A percentile compares a stretch with the other conserved stretches of the same genome.
Conservation (phyloP, 2,888 invertebrate species). For the Bedellia somnulentella region DNA sequence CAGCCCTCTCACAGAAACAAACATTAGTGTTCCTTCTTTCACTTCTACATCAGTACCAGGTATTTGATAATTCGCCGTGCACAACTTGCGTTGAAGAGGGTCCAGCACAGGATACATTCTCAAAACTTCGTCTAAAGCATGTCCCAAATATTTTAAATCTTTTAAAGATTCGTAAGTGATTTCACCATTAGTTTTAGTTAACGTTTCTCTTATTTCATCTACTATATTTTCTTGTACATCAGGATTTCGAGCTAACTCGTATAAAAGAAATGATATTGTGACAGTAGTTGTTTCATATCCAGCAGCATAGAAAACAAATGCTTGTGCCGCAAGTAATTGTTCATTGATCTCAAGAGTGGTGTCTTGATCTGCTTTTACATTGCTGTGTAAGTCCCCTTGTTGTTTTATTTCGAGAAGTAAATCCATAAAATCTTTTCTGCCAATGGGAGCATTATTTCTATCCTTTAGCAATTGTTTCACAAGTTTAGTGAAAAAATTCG, state of each 20-base stretch:
- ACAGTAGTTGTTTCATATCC: slow-evolving; percentile 21
- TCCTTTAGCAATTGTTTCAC: slow-evolving; percentile 7
- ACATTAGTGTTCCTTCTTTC: slow-evolving; percentile 15
- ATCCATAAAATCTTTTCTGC: slow-evolving; percentile 10
- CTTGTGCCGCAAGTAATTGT: slow-evolving; percentile 10
- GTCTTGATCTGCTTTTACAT: neutral
- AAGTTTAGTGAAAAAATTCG: no score
- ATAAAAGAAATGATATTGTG: slow-evolving; percentile 15
- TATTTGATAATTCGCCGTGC: slow-evolving; percentile 19
- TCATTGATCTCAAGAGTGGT: slow-evolving; percentile 6
- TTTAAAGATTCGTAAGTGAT: slow-evolving; percentile 29
- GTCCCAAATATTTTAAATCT: slow-evolving; percentile 33
- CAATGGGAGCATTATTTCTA: slow-evolving; percentile 5
- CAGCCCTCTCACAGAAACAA: slow-evolving; percentile 14
- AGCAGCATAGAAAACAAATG: slow-evolving; percentile 13
- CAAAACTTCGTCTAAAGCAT: slow-evolving; percentile 29
- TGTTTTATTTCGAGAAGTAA: slow-evolving; percentile 7
- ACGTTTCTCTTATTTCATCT: slow-evolving; percentile 20
- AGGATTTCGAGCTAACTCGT: slow-evolving; percentile 13
- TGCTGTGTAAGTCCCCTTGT: slow-evolving; percentile 6
- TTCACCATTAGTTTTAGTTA: slow-evolving; percentile 16
- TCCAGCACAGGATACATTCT: slow-evolving; percentile 24
- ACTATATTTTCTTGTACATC: slow-evolving; percentile 8
- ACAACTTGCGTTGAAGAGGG: slow-evolving; percentile 15
- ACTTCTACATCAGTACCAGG: slow-evolving; percentile 18